phyloP scores from a whole-genome alignment of 1,140 invertebrate species.

The Apolygus lucorum region DNA sequence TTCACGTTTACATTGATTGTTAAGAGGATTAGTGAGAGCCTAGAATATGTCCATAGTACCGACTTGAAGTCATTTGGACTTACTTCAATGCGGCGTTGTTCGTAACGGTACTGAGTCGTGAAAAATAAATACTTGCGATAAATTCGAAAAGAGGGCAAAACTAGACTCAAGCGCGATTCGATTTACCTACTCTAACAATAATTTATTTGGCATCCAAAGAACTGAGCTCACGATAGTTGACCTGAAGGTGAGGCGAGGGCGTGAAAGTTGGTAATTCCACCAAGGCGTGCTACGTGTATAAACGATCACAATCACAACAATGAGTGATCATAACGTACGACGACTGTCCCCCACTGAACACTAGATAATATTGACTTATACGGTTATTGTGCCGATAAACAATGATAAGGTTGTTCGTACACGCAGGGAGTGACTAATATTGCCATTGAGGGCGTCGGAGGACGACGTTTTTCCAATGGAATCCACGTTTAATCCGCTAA shows the following conservation, averaged over 20 bases:
- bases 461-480: background rate
- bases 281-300: background rate
- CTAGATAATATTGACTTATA: conserved; percentile 13
- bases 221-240: conserved; percentile 1
- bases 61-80: no score
- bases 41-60: no score
- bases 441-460: background rate
- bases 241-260: background rate
- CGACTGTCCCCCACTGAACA: background rate
- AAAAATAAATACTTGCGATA: no score
- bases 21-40: no score
- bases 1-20: no score
- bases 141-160: no score
- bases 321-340: conserved; percentile 13
- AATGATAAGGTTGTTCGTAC: conserved; percentile 11
- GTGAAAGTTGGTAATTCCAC: background rate
- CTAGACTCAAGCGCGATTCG: no score
- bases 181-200: background rate
- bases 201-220: background rate
- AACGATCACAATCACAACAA: conserved; percentile 10
- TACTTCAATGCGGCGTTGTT: background rate
- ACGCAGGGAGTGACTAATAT: background rate
- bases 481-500: conserved; percentile 10
- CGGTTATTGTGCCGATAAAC: background rate
- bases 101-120: background rate